A percentile compares a stretch with the other conserved stretches of the same genome.
phyloP scores from a whole-genome alignment of 1,140 invertebrate genomes.

The Diabrotica virgifera region DNA sequence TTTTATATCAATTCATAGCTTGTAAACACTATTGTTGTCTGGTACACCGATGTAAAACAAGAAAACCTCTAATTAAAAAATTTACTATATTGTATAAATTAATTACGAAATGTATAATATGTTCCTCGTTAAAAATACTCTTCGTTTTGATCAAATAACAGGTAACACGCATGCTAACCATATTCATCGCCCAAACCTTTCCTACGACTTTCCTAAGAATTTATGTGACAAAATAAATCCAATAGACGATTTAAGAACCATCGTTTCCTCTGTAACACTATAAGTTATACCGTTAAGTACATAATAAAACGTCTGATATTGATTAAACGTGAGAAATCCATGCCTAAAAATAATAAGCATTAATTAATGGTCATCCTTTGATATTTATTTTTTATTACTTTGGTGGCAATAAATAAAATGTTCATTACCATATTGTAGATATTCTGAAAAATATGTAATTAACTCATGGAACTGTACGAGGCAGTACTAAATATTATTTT shows the following conservation, averaged over 20 bases:
- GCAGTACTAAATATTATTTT: too few relatives aligned
- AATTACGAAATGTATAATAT: background rate
- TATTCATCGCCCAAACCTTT: slow-evolving; percentile 1
- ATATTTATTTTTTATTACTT: too few relatives aligned
- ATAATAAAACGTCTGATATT: slow-evolving; percentile 1
- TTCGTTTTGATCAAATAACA: background rate
- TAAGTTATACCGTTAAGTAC: background rate
- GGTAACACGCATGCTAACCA: background rate
- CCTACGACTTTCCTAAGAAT: background rate
- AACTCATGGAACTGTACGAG: too few relatives aligned
- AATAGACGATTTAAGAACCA: background rate
- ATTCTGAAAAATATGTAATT: too few relatives aligned
- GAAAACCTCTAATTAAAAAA: too few relatives aligned
- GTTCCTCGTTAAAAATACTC: background rate
- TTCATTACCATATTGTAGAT: too few relatives aligned
- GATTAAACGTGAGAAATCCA: slow-evolving; percentile 1
- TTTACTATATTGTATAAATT: too few relatives aligned
- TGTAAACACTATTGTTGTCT: too few relatives aligned
- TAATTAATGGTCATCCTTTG: too few relatives aligned
- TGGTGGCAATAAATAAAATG: too few relatives aligned
- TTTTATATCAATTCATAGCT: too few relatives aligned
- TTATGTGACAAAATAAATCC: background rate
- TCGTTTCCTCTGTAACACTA: background rate
- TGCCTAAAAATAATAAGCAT: background rate
- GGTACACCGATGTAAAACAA: too few relatives aligned